Base-by-base conservation (phyloP, 92 coral and sea anemone species). In the Porites cylindrica region DNA sequence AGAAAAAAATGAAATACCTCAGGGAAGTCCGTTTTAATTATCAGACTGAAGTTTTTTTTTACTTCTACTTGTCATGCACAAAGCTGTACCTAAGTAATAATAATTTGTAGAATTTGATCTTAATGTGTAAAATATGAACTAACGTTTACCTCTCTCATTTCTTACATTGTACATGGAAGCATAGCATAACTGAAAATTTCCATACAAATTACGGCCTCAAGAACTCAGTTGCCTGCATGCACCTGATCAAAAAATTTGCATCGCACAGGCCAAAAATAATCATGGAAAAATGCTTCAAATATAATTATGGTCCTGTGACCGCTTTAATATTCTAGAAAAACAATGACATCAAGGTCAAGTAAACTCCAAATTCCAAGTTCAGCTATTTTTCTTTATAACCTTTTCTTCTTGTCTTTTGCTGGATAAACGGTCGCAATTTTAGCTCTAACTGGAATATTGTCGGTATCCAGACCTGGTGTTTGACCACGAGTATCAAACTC, bases 401-500 rank as follows among this genome's bases (percentile, higher is more conserved):
- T 66, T 75, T 7, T 23, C 63, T 74, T 56, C 74, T 64, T 29
- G 18, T 79, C 43, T 59, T 24, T 10, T 85, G 80, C 51, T 7
- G 83, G 89, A 75, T 24, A 51, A 8, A 89, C 93, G 32, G 50
- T 60, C 21, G 93, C 93, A 51, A 90, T 90, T 79, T 78, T 90
- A 24, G 86, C 72, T 70, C 70, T 75, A 52, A 90, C 90, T 63
- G 81, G 81, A 74, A 88, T 88, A 81, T 81, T 88, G 1, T 88
- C 76, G 60, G 80, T 81, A 73, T 88, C 32, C 66, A 88, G 79
- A 68, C 93, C 81, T 23, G 91, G 93, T 52, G 3, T 59, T 70
- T 91, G 93, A 63, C 85, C 77, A 7, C 91, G 88, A 66, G 61
- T 21, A 50, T 91, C 91, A 77, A 91, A 87, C 75, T 87, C 78